Evolutionary conservation across 2,113 vertebrate genomes (phyloP).

Genomic region (Glaucidium brasilianum): DNA sequence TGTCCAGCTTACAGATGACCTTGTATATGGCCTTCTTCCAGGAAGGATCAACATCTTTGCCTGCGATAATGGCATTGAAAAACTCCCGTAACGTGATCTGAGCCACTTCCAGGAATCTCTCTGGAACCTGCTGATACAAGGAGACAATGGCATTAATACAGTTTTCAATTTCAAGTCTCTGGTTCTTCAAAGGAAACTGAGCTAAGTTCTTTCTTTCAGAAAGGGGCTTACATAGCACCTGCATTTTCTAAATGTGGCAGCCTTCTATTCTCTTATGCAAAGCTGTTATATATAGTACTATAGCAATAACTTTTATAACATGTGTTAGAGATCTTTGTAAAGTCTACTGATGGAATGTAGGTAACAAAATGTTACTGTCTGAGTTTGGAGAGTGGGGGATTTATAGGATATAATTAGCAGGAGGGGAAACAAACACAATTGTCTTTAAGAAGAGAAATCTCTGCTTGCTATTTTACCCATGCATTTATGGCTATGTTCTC

Average conservation of each 20-base stretch:
- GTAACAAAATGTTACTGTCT: slow-evolving; percentile 55
- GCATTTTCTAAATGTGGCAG: slow-evolving; percentile 81
- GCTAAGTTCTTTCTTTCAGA: slow-evolving; percentile 76
- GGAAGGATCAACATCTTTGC: slow-evolving; percentile 98
- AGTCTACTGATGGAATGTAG: slow-evolving; percentile 57
- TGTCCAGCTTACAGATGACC: slow-evolving; percentile 99
- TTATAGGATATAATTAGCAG: slow-evolving; percentile 67
- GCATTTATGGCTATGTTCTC: background rate
- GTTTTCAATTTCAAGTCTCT: slow-evolving; percentile 87
- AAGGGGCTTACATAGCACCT: slow-evolving; percentile 77
- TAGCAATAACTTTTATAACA: slow-evolving; percentile 74
- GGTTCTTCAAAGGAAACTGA: slow-evolving; percentile 82
- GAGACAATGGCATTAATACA: slow-evolving; percentile 86
- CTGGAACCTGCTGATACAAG: slow-evolving; percentile 91
- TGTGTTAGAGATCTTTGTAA: slow-evolving; percentile 67
- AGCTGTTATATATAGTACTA: slow-evolving; percentile 81
- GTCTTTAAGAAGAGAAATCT: slow-evolving; percentile 60
- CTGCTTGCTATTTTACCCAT: background rate
- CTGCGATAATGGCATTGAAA: slow-evolving; percentile 98
- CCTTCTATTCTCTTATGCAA: slow-evolving; percentile 78
- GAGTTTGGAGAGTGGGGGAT: slow-evolving; percentile 32
- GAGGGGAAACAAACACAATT: slow-evolving; percentile 33
- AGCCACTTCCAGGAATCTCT: slow-evolving; percentile 98
- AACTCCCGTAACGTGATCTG: slow-evolving; percentile 99
- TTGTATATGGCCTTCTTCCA: slow-evolving; percentile 99